Evolutionary conservation across 1,140 invertebrate genomes (phyloP).

Genomic region (Euura saliciscinereae): DNA sequence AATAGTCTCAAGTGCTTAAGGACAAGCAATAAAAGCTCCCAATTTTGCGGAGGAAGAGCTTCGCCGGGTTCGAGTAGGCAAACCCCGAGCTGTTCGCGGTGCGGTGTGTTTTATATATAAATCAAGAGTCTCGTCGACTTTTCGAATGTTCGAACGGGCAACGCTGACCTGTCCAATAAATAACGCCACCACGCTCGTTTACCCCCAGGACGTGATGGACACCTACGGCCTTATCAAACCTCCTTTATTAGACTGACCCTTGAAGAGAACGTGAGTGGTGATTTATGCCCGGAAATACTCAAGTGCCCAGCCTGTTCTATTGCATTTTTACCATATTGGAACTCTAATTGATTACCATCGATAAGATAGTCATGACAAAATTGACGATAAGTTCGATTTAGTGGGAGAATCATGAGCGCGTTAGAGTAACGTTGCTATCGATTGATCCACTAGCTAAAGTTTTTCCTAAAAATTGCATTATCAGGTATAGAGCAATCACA

Average conservation of each 20-base stretch:
- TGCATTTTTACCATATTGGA: background rate
- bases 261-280: background rate
- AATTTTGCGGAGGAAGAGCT: background rate
- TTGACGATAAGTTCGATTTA: too few species aligned
- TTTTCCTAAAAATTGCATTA: too few species aligned
- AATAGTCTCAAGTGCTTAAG: too few species aligned
- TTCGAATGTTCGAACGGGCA: background rate
- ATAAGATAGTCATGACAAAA: too few species aligned
- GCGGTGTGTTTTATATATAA: background rate
- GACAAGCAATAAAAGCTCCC: background rate
- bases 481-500: too few species aligned
- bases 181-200: background rate
- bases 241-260: background rate
- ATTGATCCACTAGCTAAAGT: too few species aligned
- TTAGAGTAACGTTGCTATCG: too few species aligned
- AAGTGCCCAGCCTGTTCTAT: background rate
- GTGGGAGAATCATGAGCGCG: too few species aligned
- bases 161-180: background rate
- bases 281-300: background rate
- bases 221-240: background rate
- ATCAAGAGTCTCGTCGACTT: conserved; percentile 1
- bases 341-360: too few species aligned
- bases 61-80: background rate
- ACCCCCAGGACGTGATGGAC: background rate
- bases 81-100: background rate